A percentile compares a stretch with the other conserved stretches of the same genome.
Conservation (phyloP, 2,113 vertebrate species). For the Bambusicola thoracicus region DNA sequence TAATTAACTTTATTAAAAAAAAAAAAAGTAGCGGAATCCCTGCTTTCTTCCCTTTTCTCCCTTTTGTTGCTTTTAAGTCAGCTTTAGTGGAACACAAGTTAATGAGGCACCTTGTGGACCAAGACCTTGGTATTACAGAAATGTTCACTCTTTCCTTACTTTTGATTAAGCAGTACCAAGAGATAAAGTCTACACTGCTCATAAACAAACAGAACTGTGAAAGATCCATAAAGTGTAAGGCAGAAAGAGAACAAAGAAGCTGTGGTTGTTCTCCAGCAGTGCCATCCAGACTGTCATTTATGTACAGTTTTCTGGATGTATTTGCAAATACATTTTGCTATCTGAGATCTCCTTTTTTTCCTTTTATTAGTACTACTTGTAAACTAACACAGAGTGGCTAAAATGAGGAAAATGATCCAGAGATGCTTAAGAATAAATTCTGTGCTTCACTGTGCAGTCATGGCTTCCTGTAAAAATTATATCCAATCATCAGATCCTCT, state of each 20-base stretch:
- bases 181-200: not conserved
- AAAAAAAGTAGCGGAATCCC: conserved; percentile 28
- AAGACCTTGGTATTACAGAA: conserved; percentile 24
- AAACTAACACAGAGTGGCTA: not conserved
- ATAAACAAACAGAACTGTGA: not conserved
- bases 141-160: conserved; percentile 46
- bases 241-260: not conserved
- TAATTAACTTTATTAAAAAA: conserved; percentile 57
- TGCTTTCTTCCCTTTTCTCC: not conserved
- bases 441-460: not conserved
- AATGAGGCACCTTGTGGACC: not conserved
- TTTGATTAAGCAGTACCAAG: conserved; percentile 22
- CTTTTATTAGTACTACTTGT: not conserved
- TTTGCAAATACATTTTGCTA: not conserved
- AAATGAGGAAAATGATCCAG: not conserved
- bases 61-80: conserved; percentile 52
- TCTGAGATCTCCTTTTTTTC: not conserved
- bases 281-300: not conserved
- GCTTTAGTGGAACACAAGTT: conserved; percentile 44
- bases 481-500: not conserved
- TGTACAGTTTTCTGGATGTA: not conserved
- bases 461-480: not conserved
- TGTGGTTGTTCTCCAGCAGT: not conserved
- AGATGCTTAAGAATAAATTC: not conserved
- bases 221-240: accelerated